These are phyloP conservation scores for Cebidichthys violaceus DNA, from an alignment of 2,113 vertebrate species.

Conservation along the genomic window DNA sequence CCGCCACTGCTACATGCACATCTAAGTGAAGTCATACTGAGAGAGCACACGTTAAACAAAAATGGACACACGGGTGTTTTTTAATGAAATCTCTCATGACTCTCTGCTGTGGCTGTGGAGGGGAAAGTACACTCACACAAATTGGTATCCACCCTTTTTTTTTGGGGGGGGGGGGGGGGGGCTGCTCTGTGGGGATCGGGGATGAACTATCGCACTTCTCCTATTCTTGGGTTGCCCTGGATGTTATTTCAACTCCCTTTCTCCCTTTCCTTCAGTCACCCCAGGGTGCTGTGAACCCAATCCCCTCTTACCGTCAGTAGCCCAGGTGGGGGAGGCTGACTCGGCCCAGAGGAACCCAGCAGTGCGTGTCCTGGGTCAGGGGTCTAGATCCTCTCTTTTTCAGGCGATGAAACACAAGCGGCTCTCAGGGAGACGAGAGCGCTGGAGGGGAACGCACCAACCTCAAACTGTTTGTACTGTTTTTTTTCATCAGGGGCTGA, in stretches of 20 bases:
- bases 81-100: conserved; percentile 25
- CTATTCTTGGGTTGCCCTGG: conserved; percentile 69
- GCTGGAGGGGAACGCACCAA: conserved; percentile 51
- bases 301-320: conserved; percentile 44
- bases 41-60: conserved; percentile 32
- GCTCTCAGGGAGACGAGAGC: conserved; percentile 55
- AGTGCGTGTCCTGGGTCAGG: conserved; percentile 72
- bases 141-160: conserved; percentile 33
- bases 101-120: conserved; percentile 7
- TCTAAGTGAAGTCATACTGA: conserved; percentile 35
- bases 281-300: conserved; percentile 71
- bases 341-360: conserved; percentile 60
- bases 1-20: neutral
- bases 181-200: conserved; percentile 44
- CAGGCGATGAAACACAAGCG: conserved; percentile 71
- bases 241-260: conserved; percentile 77
- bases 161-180: neutral
- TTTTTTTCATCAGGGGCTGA: conserved; percentile 57
- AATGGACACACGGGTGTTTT: conserved; percentile 18
- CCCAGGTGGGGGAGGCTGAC: conserved; percentile 12
- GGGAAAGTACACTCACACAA: conserved; percentile 30
- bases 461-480: conserved; percentile 48
- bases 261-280: conserved; percentile 56
- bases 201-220: conserved; percentile 66
- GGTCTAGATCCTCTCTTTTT: conserved; percentile 69